A percentile compares a stretch with the other conserved stretches of the same genome.
Evolutionary conservation across 2,113 vertebrate genomes (phyloP).

Genomic region (Pelusios castaneus): DNA sequence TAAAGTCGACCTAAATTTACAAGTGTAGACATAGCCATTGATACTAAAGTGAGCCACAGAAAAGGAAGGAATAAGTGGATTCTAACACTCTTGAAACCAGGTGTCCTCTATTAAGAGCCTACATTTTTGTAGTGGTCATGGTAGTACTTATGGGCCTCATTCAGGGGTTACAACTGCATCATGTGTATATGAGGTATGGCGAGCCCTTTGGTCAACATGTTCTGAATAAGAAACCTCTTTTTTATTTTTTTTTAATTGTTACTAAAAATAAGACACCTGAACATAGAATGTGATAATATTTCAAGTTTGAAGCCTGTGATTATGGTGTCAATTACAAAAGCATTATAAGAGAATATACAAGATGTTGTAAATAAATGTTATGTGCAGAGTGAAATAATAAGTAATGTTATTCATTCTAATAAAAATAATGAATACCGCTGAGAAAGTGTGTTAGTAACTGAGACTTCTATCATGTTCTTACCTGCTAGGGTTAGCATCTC

Average conservation of each 20-base stretch:
- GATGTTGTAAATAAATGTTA: not conserved
- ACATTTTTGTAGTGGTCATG: not conserved
- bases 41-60: not conserved
- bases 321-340: not conserved
- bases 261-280: not conserved
- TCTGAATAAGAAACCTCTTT: not conserved
- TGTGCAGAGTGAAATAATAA: not conserved
- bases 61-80: not conserved
- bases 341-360: not conserved
- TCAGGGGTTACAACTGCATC: not conserved
- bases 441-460: not conserved
- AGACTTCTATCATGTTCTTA: not conserved
- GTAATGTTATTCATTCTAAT: not conserved
- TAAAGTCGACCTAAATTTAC: too few relatives aligned
- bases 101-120: not conserved
- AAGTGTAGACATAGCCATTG: not conserved
- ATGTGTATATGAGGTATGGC: not conserved
- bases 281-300: not conserved
- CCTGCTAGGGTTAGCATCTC: not conserved
- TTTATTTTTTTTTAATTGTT: not conserved
- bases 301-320: not conserved
- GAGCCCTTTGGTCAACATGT: not conserved
- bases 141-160: not conserved
- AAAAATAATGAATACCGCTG: not conserved
- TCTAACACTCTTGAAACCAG: not conserved